Conservation (phyloP, 2,888 invertebrate species). For the Eupithecia inturbata region DNA sequence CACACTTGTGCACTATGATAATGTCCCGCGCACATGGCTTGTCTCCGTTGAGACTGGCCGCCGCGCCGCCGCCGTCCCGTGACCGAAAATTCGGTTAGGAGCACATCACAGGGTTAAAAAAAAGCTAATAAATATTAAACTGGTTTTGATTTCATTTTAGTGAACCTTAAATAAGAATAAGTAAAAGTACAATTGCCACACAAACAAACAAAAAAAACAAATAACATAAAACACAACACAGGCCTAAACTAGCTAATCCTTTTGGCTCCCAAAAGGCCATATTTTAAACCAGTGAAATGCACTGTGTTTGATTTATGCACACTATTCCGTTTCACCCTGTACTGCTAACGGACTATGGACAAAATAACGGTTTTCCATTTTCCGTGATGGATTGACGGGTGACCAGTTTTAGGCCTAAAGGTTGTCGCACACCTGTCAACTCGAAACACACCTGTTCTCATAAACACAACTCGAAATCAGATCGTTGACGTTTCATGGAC, state of each 20-base stretch:
- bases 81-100: no score
- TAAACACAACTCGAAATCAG: not conserved
- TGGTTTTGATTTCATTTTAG: no score
- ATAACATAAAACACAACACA: not conserved
- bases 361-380: constrained; percentile 15
- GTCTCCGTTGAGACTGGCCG: no score
- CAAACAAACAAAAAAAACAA: not conserved
- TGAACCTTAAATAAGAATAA: no score
- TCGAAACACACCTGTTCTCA: no score
- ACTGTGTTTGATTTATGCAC: constrained; percentile 11
- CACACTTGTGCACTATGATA: no score
- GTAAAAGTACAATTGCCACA: no score
- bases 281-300: constrained; percentile 11
- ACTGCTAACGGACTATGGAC: constrained; percentile 11
- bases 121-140: no score
- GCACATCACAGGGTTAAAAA: no score
- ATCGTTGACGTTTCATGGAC: not conserved
- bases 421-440: not conserved
- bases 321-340: constrained; percentile 15
- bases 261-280: constrained; percentile 10
- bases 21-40: no score
- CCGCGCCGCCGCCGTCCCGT: no score
- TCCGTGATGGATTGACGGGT: constrained; percentile 9
- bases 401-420: not conserved
- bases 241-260: not conserved